Conservation (phyloP, 35 echinoderm and acorn worm species). For the Acanthaster planci region DNA sequence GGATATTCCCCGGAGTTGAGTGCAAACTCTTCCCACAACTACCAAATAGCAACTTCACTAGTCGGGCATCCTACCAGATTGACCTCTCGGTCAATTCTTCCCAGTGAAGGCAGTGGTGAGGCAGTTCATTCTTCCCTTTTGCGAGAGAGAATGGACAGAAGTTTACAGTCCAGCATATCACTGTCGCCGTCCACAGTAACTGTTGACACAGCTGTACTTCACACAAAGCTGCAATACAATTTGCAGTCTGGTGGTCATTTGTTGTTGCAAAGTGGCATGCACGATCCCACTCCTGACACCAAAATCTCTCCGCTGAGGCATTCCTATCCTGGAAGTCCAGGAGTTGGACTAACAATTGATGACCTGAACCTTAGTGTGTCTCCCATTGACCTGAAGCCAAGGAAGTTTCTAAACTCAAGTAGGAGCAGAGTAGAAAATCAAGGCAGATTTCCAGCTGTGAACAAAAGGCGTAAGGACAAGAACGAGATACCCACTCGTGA, state of each 20-base stretch:
- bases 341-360: not conserved
- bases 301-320: not conserved
- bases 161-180: too few species aligned
- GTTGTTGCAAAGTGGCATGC: not conserved
- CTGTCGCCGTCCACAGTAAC: too few species aligned
- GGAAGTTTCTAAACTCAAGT: not conserved
- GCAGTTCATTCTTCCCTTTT: too few species aligned
- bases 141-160: too few species aligned
- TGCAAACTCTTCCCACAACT: not conserved
- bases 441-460: not conserved
- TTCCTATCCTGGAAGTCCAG: constrained; percentile 10
- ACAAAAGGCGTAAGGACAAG: not conserved
- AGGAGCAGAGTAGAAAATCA: not conserved
- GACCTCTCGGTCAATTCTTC: not conserved
- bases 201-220: too few species aligned
- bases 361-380: not conserved
- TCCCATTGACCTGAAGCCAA: not conserved
- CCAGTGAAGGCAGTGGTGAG: not conserved
- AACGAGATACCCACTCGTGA: not conserved
- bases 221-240: too few species aligned
- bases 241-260: too few species aligned
- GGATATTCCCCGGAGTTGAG: too few species aligned
- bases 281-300: constrained; percentile 8
- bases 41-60: not conserved
- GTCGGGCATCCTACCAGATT: not conserved